Evolutionary conservation across 2,888 invertebrate genomes (phyloP).

Genomic region (Sthenelais limicola): DNA sequence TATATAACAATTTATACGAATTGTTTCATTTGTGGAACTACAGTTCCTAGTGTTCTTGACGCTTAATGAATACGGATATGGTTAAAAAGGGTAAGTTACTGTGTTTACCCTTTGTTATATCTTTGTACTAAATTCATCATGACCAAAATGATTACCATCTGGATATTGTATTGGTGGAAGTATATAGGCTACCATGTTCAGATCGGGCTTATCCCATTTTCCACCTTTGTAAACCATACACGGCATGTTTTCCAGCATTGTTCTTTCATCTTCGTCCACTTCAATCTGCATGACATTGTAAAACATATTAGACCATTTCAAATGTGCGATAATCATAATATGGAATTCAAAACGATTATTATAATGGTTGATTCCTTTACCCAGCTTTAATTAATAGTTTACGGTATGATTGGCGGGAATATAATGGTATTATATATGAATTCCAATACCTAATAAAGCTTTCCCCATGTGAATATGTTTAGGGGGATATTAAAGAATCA

Average conservation of each 20-base stretch:
- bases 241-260: background rate
- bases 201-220: background rate
- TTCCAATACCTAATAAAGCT: no score
- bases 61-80: background rate
- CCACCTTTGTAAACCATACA: conserved; percentile 7
- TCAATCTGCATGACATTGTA: conserved; percentile 10
- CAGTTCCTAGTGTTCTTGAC: background rate
- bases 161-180: conserved; percentile 16
- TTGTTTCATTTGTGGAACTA: background rate
- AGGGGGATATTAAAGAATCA: no score
- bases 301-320: no score
- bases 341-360: no score
- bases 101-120: background rate
- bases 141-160: background rate
- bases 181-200: conserved; percentile 23
- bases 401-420: no score
- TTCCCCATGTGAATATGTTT: no score
- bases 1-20: background rate
- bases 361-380: no score
- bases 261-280: background rate
- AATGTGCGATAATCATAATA: no score
- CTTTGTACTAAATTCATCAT: background rate
- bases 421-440: no score
- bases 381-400: no score
- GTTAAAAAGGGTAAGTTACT: background rate